phyloP scores from a whole-genome alignment of 2,113 vertebrate genomes.

The Motacilla alba region DNA sequence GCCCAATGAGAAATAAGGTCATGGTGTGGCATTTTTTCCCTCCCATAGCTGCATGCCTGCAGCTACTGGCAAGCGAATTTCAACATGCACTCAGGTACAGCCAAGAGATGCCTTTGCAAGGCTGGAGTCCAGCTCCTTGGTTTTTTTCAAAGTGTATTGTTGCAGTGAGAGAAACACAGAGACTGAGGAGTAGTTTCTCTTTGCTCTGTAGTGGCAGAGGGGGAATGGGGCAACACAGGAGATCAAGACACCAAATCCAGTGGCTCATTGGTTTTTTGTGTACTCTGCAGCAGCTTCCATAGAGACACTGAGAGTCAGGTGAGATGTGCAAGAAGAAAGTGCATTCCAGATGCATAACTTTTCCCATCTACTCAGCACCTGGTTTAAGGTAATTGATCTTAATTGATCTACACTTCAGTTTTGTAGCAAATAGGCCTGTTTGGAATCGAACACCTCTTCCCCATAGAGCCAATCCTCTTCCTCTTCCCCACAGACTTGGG shows the following conservation, averaged over 20 bases:
- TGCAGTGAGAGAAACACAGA: background rate
- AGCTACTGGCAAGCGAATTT: background rate
- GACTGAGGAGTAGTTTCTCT: background rate
- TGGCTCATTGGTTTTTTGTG: background rate
- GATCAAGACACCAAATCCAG: background rate
- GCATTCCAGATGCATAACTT: background rate
- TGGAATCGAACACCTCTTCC: background rate
- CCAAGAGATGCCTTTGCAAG: background rate
- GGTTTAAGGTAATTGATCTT: constrained; percentile 27
- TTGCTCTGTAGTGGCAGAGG: background rate
- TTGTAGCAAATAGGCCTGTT: background rate
- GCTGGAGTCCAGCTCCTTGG: background rate
- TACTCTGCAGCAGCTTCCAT: background rate
- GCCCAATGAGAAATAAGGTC: background rate
- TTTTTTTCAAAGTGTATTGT: background rate
- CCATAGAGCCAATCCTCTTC: background rate
- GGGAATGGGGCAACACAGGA: fast-evolving
- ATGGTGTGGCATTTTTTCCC: background rate
- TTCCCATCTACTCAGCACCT: constrained; percentile 22
- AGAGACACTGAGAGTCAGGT: background rate
- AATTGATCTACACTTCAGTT: background rate
- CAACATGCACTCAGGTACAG: background rate
- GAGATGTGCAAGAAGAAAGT: background rate
- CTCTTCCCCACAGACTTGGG: background rate
- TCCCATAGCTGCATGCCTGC: background rate